A percentile compares a stretch with the other conserved stretches of the same genome.
phyloP scores from a whole-genome alignment of 2,113 vertebrate genomes.

The Dicrurus megarhynchus region DNA sequence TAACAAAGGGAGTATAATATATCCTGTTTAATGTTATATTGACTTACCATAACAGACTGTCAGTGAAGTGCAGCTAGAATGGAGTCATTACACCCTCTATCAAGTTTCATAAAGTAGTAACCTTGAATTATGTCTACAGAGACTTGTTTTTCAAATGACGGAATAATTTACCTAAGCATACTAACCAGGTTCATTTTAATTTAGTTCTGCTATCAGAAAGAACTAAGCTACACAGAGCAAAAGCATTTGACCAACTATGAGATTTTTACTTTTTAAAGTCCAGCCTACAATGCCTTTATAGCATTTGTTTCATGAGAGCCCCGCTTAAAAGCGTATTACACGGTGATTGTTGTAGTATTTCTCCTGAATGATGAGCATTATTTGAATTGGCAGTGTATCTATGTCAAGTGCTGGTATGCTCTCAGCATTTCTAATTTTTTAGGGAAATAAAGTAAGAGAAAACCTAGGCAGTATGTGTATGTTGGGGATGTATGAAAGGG shows the following conservation, averaged over 20 bases:
- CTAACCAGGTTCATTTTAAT: constrained; percentile 66
- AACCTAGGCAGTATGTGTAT: neutral
- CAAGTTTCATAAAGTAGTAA: constrained; percentile 72
- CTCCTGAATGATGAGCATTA: neutral
- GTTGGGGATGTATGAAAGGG: neutral
- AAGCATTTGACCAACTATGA: neutral
- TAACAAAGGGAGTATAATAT: constrained; percentile 58
- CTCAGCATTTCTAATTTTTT: neutral
- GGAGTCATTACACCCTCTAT: constrained; percentile 65
- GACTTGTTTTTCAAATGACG: constrained; percentile 73
- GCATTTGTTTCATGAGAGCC: neutral
- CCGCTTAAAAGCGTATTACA: neutral
- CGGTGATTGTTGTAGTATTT: neutral
- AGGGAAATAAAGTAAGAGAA: neutral
- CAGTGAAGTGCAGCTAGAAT: constrained; percentile 31
- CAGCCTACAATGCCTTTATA: neutral
- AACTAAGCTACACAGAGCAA: neutral
- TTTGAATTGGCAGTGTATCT: neutral
- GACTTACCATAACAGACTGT: constrained; percentile 37
- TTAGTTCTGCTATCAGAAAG: constrained; percentile 25
- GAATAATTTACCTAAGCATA: constrained; percentile 74
- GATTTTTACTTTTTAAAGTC: neutral
- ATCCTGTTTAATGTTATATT: constrained; percentile 57
- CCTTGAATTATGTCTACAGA: constrained; percentile 71
- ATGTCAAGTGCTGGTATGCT: neutral